These are phyloP conservation scores for Pavo muticus DNA, from an alignment of 2,113 vertebrate species.

Conservation along the genomic window DNA sequence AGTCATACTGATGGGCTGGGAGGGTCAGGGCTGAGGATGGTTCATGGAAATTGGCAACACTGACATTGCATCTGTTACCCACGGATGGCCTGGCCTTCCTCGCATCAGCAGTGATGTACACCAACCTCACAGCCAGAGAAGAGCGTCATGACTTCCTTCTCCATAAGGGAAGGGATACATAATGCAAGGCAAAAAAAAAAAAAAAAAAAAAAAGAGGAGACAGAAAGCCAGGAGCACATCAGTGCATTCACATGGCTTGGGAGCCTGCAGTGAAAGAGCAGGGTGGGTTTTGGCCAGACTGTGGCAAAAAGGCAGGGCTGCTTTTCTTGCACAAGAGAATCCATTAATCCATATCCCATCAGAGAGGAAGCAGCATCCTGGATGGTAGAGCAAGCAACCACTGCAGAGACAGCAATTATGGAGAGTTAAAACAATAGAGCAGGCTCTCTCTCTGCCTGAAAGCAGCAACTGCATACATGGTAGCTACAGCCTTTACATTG, in stretches of 20 bases:
- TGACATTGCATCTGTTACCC: neutral
- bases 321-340: fast-evolving
- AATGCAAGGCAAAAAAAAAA: neutral
- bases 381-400: neutral
- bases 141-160: neutral
- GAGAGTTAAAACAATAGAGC: neutral
- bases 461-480: neutral
- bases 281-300: neutral
- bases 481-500: neutral
- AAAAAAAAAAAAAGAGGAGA: neutral
- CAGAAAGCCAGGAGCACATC: neutral
- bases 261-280: fast-evolving
- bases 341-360: fast-evolving
- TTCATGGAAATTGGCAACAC: too few species aligned
- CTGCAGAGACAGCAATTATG: neutral
- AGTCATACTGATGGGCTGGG: neutral
- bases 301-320: neutral
- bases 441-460: neutral
- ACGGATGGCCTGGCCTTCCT: neutral
- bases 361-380: neutral
- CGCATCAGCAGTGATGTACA: neutral
- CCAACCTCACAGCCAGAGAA: neutral
- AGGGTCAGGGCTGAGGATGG: neutral
- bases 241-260: neutral
- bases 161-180: neutral